phyloP scores from a whole-genome alignment of 2,888 invertebrate species.

The Pristionchus exspectatus region DNA sequence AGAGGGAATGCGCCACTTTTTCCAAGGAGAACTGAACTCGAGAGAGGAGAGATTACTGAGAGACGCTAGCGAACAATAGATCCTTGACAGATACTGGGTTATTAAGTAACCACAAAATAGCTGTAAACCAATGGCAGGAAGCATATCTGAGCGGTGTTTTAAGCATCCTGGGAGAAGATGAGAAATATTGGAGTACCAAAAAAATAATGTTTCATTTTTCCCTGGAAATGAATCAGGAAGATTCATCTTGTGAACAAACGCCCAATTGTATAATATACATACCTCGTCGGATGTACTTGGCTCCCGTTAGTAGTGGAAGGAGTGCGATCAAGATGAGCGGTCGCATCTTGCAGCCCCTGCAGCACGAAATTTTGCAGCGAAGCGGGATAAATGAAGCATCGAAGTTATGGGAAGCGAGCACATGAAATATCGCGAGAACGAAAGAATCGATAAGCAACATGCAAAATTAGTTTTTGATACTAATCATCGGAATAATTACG shows the following conservation, averaged over 20 bases:
- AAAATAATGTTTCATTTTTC: too few species aligned
- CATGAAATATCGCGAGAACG: not conserved
- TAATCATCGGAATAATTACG: not conserved
- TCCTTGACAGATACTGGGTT: too few species aligned
- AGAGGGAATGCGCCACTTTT: not conserved
- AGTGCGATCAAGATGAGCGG: not conserved
- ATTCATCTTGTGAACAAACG: not conserved
- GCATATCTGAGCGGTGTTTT: too few species aligned
- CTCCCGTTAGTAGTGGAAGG: not conserved
- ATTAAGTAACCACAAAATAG: too few species aligned
- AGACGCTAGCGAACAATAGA: not conserved
- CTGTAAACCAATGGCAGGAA: too few species aligned
- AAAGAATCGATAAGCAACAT: not conserved
- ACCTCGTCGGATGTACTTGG: constrained; percentile 24
- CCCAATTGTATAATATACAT: too few species aligned
- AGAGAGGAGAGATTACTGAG: constrained; percentile 10
- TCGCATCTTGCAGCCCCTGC: not conserved
- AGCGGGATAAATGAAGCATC: not conserved
- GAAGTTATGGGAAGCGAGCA: not conserved
- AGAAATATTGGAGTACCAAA: too few species aligned
- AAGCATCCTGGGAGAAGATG: too few species aligned
- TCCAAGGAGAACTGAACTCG: constrained; percentile 3
- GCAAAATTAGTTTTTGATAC: not conserved
- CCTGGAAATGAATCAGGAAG: too few species aligned
- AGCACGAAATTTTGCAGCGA: not conserved